These are phyloP conservation scores for Pleuronectes platessa DNA, from an alignment of 2,113 vertebrate genomes.

Conservation along the genomic window DNA sequence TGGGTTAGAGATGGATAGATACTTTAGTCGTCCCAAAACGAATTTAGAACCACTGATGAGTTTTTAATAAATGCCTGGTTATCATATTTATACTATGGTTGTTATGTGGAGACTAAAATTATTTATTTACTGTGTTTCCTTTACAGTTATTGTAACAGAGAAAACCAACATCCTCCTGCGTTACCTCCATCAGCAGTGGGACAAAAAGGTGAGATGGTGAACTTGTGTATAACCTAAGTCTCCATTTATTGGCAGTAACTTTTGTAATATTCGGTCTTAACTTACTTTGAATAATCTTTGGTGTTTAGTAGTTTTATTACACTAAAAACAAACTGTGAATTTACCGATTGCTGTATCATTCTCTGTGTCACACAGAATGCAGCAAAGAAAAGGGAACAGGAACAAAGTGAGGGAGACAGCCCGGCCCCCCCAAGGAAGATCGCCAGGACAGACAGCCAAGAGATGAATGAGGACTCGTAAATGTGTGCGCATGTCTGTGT, in stretches of 20 bases:
- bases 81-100: not conserved
- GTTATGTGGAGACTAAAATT: not conserved
- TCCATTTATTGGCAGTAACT: not conserved
- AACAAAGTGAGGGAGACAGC: slow-evolving; percentile 90
- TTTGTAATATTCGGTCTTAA: not conserved
- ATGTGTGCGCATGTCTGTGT: slow-evolving; percentile 6
- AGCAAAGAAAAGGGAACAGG: slow-evolving; percentile 97
- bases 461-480: slow-evolving; percentile 99
- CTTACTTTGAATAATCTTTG: not conserved
- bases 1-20: too few relatives aligned
- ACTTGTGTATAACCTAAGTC: not conserved
- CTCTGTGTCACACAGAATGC: slow-evolving; percentile 87
- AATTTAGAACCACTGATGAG: too few relatives aligned
- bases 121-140: slow-evolving; percentile 27
- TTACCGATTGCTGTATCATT: slow-evolving; percentile 53
- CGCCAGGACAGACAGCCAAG: slow-evolving; percentile 96
- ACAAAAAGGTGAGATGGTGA: slow-evolving; percentile 90
- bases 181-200: slow-evolving; percentile 99
- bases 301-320: not conserved
- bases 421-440: slow-evolving; percentile 95
- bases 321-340: not conserved
- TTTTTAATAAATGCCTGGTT: not conserved
- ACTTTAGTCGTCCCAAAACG: too few relatives aligned
- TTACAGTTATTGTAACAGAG: slow-evolving; percentile 96
- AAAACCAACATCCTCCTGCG: slow-evolving; percentile 99